Evolutionary conservation across 1,140 invertebrate genomes (phyloP).

Genomic region (Drosophila murphyi): DNA sequence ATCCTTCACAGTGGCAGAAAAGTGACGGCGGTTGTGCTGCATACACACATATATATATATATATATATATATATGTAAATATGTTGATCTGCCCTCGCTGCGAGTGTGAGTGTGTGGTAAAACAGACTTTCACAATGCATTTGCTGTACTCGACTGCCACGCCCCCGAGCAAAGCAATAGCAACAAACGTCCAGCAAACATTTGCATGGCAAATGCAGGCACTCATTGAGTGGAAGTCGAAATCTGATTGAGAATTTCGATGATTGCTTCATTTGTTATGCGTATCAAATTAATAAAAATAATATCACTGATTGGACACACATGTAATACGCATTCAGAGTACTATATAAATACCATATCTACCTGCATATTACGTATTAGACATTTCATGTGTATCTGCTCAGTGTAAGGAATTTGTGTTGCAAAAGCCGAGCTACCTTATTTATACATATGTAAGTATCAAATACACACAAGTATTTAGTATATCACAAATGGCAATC

Average conservation of each 20-base stretch:
- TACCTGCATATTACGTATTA: neutral
- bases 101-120: conserved; percentile 33
- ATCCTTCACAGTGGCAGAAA: conserved; percentile 29
- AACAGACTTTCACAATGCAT: conserved; percentile 72
- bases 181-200: conserved; percentile 42
- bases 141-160: conserved; percentile 28
- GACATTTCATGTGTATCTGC: neutral
- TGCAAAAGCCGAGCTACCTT: too few species aligned
- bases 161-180: conserved; percentile 10
- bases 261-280: conserved; percentile 33
- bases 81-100: conserved; percentile 54
- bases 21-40: conserved; percentile 30
- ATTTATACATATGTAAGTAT: neutral
- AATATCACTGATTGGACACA: neutral
- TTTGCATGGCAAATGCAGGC: conserved; percentile 58
- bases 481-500: conserved; percentile 17
- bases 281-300: conserved; percentile 25
- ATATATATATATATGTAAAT: conserved; percentile 30
- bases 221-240: neutral
- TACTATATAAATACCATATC: neutral
- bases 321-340: neutral
- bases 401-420: neutral
- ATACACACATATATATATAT: conserved; percentile 2
- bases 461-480: conserved; percentile 34
- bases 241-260: conserved; percentile 38